phyloP scores from a whole-genome alignment of 2,113 vertebrate species.

The Ptilorrhoa leucosticta region DNA sequence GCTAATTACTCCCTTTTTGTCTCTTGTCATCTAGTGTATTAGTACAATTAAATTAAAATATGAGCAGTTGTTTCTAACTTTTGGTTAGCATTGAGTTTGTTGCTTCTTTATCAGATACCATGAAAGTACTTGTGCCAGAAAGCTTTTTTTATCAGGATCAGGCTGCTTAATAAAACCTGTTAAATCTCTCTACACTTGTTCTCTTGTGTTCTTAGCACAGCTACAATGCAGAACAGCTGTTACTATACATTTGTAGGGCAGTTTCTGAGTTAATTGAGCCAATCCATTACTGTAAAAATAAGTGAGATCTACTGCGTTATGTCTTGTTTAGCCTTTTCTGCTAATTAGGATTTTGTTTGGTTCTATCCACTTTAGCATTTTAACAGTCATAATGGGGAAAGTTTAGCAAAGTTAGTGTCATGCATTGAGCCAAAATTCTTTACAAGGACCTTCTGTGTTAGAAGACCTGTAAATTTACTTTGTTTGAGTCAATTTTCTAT shows the following conservation, averaged over 20 bases:
- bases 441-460: background rate
- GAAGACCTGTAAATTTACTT: background rate
- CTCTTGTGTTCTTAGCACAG: background rate
- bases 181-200: background rate
- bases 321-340: background rate
- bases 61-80: background rate
- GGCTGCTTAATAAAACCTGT: background rate
- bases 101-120: background rate
- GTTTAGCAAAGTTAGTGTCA: background rate
- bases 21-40: background rate
- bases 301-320: background rate
- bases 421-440: background rate
- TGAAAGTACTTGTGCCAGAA: background rate
- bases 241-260: background rate
- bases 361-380: background rate
- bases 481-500: background rate
- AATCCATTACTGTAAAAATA: background rate
- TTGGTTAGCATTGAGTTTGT: background rate
- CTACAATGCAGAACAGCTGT: background rate
- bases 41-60: background rate
- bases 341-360: background rate
- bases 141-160: background rate
- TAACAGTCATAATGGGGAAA: background rate
- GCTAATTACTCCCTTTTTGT: background rate
- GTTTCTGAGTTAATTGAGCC: background rate